These are phyloP conservation scores for Holothuria scabra DNA, from an alignment of 53 echinoderm and acorn worm species.

Conservation along the genomic window DNA sequence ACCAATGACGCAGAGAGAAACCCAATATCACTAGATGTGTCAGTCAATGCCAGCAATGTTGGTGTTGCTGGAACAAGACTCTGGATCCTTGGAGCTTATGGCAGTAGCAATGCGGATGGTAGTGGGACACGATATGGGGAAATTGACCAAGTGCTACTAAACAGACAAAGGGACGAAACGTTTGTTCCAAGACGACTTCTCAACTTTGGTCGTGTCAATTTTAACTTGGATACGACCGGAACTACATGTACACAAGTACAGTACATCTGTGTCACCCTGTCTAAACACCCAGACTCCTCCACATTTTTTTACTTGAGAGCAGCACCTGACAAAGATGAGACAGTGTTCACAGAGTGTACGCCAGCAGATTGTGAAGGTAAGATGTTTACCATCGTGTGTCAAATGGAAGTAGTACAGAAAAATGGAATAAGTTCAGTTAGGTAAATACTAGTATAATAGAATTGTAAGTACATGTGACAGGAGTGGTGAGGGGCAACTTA, in stretches of 20 bases:
- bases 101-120: slow-evolving; percentile 73
- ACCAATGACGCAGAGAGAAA: slow-evolving; percentile 69
- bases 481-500: no score
- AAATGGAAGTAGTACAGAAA: no score
- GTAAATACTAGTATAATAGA: no score
- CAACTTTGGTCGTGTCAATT: slow-evolving; percentile 67
- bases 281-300: slow-evolving; percentile 56
- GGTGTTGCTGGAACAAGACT: slow-evolving; percentile 80
- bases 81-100: slow-evolving; percentile 73
- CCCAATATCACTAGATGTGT: slow-evolving; percentile 71
- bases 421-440: no score
- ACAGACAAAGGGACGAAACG: slow-evolving; percentile 61
- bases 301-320: slow-evolving; percentile 74
- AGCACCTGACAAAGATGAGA: slow-evolving; percentile 68
- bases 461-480: no score
- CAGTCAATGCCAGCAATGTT: slow-evolving; percentile 67
- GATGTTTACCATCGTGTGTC: not conserved
- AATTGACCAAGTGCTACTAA: slow-evolving; percentile 64
- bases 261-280: slow-evolving; percentile 78
- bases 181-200: slow-evolving; percentile 62
- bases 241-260: slow-evolving; percentile 72
- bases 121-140: slow-evolving; percentile 61
- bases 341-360: slow-evolving; percentile 79
- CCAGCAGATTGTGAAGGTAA: slow-evolving; percentile 83
- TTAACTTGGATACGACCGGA: slow-evolving; percentile 85